Evolutionary conservation across 92 coral and sea anemone genomes (phyloP).

Genomic region (Parazoanthus swiftii): DNA sequence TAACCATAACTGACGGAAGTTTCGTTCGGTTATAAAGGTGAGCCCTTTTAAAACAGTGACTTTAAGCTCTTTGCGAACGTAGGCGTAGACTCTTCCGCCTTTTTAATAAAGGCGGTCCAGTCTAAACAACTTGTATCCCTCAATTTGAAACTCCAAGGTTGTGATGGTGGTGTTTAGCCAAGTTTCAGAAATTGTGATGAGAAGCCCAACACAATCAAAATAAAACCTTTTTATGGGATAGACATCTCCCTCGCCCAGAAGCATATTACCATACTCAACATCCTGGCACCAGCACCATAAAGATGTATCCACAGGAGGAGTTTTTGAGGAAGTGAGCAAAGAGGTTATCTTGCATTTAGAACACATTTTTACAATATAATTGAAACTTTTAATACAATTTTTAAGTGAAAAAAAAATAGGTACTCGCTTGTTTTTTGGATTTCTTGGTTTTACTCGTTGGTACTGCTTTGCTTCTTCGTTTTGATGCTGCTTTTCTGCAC

Average conservation of each 20-base stretch:
- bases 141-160: too few species aligned
- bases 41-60: too few species aligned
- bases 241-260: slow-evolving; percentile 38
- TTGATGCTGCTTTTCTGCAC: slow-evolving; percentile 46
- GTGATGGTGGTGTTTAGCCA: slow-evolving; percentile 12
- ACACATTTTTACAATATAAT: neutral
- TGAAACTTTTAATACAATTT: neutral
- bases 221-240: slow-evolving; percentile 53
- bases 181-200: slow-evolving; percentile 34
- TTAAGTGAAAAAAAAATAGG: slow-evolving; percentile 3
- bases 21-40: too few species aligned
- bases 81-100: too few species aligned
- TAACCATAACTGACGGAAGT: slow-evolving; percentile 31
- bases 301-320: slow-evolving; percentile 30
- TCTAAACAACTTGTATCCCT: too few species aligned
- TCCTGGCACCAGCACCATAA: slow-evolving; percentile 54
- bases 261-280: slow-evolving; percentile 45
- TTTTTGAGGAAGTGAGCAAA: slow-evolving; percentile 17
- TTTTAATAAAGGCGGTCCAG: too few species aligned
- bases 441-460: slow-evolving; percentile 40
- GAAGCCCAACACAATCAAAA: slow-evolving; percentile 47
- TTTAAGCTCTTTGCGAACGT: too few species aligned
- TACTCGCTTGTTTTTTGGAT: slow-evolving; percentile 33
- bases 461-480: slow-evolving; percentile 35
- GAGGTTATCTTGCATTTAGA: too few species aligned